phyloP scores from a whole-genome alignment of 2,113 vertebrate genomes.

The Melierax canorus region DNA sequence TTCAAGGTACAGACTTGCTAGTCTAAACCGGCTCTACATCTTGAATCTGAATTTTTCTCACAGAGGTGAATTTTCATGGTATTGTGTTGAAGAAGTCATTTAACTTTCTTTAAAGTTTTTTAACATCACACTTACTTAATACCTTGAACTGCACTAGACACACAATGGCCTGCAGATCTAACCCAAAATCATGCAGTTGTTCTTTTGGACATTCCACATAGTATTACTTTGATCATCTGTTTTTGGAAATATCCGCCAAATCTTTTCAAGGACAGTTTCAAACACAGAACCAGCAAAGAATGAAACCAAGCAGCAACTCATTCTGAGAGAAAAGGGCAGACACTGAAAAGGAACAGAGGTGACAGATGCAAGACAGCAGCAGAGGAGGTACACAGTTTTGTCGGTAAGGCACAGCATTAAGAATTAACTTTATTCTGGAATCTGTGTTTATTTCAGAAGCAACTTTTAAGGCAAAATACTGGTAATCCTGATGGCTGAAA shows the following conservation, averaged over 20 bases:
- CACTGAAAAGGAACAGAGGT: background rate
- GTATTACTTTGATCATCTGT: background rate
- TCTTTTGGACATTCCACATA: background rate
- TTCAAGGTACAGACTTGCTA: background rate
- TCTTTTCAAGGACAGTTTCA: background rate
- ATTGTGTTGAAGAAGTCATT: background rate
- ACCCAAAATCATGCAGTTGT: background rate
- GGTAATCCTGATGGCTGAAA: background rate
- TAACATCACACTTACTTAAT: background rate
- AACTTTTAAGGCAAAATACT: background rate
- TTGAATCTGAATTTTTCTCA: background rate
- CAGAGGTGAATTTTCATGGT: background rate
- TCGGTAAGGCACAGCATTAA: background rate
- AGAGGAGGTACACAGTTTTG: background rate
- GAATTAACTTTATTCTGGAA: background rate
- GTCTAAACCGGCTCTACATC: background rate
- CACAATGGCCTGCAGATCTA: background rate
- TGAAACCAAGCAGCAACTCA: background rate
- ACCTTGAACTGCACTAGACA: background rate
- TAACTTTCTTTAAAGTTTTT: background rate
- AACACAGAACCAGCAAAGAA: background rate
- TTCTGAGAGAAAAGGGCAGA: background rate
- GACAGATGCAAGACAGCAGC: background rate
- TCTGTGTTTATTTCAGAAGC: background rate
- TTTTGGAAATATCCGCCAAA: background rate